Percentiles rank a stretch among this genome's conserved stretches.
These are phyloP conservation scores for Balaeniceps rex DNA, from an alignment of 2,113 vertebrate species.

Conservation along the genomic window DNA sequence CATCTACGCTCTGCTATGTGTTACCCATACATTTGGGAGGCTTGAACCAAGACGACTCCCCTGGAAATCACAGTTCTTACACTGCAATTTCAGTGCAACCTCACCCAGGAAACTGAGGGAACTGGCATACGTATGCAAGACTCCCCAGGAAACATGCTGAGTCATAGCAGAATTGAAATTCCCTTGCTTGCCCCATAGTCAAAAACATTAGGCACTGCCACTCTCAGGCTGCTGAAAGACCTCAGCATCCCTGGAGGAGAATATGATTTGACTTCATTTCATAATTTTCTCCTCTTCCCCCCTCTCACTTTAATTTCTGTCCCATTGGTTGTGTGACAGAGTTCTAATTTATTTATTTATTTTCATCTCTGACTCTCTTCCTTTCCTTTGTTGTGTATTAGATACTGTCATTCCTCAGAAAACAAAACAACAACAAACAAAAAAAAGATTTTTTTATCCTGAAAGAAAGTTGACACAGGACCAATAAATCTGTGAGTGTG, in stretches of 20 bases:
- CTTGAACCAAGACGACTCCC: background rate
- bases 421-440: background rate
- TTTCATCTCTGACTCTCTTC: background rate
- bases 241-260: background rate
- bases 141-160: background rate
- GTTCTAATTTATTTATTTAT: background rate
- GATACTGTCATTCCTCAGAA: constrained; percentile 9
- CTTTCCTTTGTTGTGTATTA: background rate
- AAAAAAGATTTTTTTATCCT: constrained; percentile 18
- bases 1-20: background rate
- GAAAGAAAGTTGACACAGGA: constrained; percentile 42
- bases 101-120: background rate
- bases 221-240: background rate
- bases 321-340: background rate
- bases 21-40: background rate
- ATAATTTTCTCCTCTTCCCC: background rate
- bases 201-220: background rate
- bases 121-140: background rate
- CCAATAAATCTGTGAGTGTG: constrained; percentile 25
- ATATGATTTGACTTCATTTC: background rate
- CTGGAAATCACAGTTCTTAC: background rate
- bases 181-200: background rate
- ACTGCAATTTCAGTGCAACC: background rate
- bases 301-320: background rate
- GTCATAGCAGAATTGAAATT: background rate